These are phyloP conservation scores for Ormyrus thymus DNA, from an alignment of 2,888 invertebrate genomes.

Conservation along the genomic window DNA sequence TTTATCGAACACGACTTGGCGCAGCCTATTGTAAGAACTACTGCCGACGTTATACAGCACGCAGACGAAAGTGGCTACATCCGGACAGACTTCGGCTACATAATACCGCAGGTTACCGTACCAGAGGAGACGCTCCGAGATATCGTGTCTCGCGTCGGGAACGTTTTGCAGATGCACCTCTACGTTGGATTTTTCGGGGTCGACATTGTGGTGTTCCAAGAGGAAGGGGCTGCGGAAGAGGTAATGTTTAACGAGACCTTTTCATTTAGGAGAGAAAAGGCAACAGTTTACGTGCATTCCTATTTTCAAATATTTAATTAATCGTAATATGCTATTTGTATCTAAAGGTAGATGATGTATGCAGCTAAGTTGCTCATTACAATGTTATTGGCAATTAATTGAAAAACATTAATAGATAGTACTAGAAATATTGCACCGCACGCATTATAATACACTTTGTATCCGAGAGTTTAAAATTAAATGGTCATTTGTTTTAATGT, in stretches of 20 bases:
- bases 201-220: slow-evolving; percentile 57
- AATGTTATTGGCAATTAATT: too few relatives aligned
- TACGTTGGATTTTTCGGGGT: slow-evolving; percentile 60
- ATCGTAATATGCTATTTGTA: too few relatives aligned
- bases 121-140: slow-evolving; percentile 47
- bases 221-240: slow-evolving; percentile 17
- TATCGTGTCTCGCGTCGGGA: slow-evolving; percentile 49
- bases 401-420: too few relatives aligned
- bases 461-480: too few relatives aligned
- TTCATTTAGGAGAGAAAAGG: background rate
- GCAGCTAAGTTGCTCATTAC: too few relatives aligned
- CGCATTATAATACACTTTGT: too few relatives aligned
- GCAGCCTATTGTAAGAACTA: slow-evolving; percentile 50
- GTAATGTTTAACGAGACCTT: background rate
- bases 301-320: too few relatives aligned
- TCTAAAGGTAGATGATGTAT: too few relatives aligned
- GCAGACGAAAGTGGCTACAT: slow-evolving; percentile 13
- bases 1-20: slow-evolving; percentile 62
- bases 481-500: too few relatives aligned
- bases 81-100: slow-evolving; percentile 58
- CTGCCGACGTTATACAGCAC: slow-evolving; percentile 59
- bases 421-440: too few relatives aligned
- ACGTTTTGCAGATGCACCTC: slow-evolving; percentile 52
- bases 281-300: too few relatives aligned
- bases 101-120: slow-evolving; percentile 59